Evolutionary conservation across 2,797 vertebrate species (phyloP).

Genomic region (Onychomys leucogaster): DNA sequence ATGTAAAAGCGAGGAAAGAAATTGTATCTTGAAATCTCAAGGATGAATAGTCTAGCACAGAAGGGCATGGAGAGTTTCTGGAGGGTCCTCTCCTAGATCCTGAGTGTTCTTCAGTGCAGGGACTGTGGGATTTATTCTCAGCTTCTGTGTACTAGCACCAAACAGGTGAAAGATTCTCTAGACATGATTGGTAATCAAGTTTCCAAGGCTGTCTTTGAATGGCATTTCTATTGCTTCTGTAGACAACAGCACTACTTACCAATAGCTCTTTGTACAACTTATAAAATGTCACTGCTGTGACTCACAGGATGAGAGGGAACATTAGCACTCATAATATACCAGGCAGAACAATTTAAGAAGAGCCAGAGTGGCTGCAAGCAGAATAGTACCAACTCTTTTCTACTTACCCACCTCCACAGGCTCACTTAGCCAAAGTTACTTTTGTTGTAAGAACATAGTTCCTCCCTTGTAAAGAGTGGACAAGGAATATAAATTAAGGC

Average conservation of each 20-base stretch:
- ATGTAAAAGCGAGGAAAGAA: background rate
- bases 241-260: background rate
- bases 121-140: background rate
- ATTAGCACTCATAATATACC: background rate
- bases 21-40: background rate
- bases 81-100: background rate
- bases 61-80: conserved; percentile 6
- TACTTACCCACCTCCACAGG: background rate
- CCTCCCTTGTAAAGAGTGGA: background rate
- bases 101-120: background rate
- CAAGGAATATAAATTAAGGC: background rate
- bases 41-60: background rate
- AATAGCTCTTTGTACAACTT: background rate
- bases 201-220: background rate
- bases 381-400: background rate
- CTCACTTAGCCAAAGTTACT: background rate
- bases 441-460: background rate
- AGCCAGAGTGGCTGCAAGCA: background rate
- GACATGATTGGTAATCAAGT: background rate
- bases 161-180: background rate
- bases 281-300: background rate
- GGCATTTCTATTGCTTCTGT: background rate
- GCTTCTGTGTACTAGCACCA: background rate
- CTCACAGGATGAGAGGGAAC: background rate
- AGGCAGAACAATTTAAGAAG: background rate